Evolutionary conservation across 2,113 vertebrate genomes (phyloP), one percentile per base, ranked within the genome.

Genomic region (Donacobius atricapilla): DNA sequence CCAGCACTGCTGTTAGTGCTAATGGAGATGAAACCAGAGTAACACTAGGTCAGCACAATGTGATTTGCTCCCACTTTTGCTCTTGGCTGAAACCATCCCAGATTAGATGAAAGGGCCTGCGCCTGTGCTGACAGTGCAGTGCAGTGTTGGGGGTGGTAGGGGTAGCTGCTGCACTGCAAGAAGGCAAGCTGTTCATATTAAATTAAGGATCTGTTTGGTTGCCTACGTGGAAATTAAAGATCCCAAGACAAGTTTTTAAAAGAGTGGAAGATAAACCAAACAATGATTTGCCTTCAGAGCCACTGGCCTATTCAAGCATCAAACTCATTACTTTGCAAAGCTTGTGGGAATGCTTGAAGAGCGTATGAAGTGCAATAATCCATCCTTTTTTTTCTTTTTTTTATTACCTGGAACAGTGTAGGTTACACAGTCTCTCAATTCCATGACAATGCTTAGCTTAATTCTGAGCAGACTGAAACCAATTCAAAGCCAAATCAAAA

Each of bases 141-240:
- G 71, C 30, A 37, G 24, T 47, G 27, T 37, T 80, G 70, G 73
- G 68, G 13, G 69, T 89, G 83, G 27, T 35, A 90, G 84, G 75
- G 64, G 78, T 94, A 91, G 91, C 89, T 95, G 66, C 93, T 93
- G 58, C 45, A 64, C 63, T 78, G 37, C 69, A 42, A 51, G 53
- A 90, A 48, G 53, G 35, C 10, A 84, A n/a, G 10, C 28, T 80
- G 31, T 50, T 82, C 57, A 40, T 42, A 28, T 82, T 85, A 80
- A 80, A 90, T 58, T 73, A 53, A 92, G 12, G 65, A 77, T 88
- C 71, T 87, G 30, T 89, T 92, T 87, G 44, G 19, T 76, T 95
- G 61, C 79, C 77, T 47, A 64, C 7, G 19, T 66, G 69, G 91
- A 96, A 92, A 89, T 94, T 69, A 87, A 87, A 93, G 84, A 83